phyloP scores from a whole-genome alignment of 2,888 invertebrate species.

The Drosophila macrospina region DNA sequence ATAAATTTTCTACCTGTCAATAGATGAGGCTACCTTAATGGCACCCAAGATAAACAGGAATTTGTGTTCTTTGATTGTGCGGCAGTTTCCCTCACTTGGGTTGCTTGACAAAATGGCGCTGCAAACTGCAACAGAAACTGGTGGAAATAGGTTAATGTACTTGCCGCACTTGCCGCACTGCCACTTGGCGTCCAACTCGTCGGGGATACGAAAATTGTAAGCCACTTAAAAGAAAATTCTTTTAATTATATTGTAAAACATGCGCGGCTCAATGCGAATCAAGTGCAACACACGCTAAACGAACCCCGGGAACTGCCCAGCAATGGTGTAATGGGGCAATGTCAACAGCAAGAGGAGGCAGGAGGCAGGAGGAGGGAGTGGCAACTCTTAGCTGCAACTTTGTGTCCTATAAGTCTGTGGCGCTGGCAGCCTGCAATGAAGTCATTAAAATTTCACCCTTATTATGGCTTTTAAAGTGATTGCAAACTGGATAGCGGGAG shows the following conservation, averaged over 20 bases:
- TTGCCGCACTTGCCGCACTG: slow-evolving; percentile 62
- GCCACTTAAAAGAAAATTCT: slow-evolving; percentile 68
- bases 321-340: slow-evolving; percentile 36
- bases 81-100: slow-evolving; percentile 9
- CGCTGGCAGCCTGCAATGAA: slow-evolving; percentile 65
- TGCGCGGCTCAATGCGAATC: slow-evolving; percentile 58
- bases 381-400: slow-evolving; percentile 9
- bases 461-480: slow-evolving; percentile 83
- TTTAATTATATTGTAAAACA: slow-evolving; percentile 73
- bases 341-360: slow-evolving; percentile 62
- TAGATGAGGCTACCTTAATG: slow-evolving; percentile 77
- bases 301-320: slow-evolving; percentile 35
- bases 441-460: slow-evolving; percentile 83
- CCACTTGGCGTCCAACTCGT: slow-evolving; percentile 9
- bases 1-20: slow-evolving; percentile 84
- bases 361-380: background rate
- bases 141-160: slow-evolving; percentile 64
- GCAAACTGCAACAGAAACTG: slow-evolving; percentile 30
- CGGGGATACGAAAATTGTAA: slow-evolving; percentile 45
- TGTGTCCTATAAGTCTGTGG: background rate
- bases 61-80: slow-evolving; percentile 61
- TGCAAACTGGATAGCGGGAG: slow-evolving; percentile 58
- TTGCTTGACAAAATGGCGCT: slow-evolving; percentile 62
- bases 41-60: slow-evolving; percentile 66
- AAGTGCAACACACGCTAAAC: slow-evolving; percentile 53